Evolutionary conservation across 1,140 invertebrate species (phyloP).

Genomic region (Lepidotrigona ventralis): DNA sequence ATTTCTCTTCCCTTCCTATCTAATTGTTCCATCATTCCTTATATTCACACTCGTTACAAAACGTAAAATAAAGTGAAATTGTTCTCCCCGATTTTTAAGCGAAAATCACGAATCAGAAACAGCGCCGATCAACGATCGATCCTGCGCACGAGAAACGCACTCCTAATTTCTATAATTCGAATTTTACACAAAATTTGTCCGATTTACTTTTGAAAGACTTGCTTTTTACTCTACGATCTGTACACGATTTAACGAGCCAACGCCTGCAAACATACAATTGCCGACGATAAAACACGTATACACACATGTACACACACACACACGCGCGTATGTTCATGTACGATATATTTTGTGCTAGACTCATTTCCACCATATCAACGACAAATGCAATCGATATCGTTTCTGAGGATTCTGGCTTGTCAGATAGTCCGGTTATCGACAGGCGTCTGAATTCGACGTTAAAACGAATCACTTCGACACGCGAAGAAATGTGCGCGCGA

Average conservation of each 20-base stretch:
- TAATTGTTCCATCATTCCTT: too few species aligned
- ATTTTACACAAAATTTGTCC: conserved; percentile 39
- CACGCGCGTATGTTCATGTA: background rate
- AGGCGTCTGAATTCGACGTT: background rate
- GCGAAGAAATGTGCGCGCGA: too few species aligned
- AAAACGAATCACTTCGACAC: conserved; percentile 5
- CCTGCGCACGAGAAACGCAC: conserved; percentile 28
- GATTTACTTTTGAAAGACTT: conserved; percentile 2
- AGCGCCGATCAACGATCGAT: background rate
- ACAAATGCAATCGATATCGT: conserved; percentile 23
- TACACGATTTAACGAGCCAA: conserved; percentile 17
- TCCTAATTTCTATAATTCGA: conserved; percentile 46
- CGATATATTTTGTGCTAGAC: conserved; percentile 22
- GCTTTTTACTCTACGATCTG: conserved; percentile 34
- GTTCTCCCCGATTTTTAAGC: background rate
- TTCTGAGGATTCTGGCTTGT: conserved; percentile 20
- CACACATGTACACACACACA: background rate
- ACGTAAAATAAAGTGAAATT: background rate
- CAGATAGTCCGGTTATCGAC: conserved; percentile 34
- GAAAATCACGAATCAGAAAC: background rate
- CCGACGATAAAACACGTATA: conserved; percentile 23
- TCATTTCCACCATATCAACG: conserved; percentile 26
- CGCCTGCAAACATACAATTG: conserved; percentile 9
- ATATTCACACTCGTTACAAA: background rate
- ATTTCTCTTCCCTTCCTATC: too few species aligned